Base-by-base conservation (phyloP, 2,797 vertebrate genomes). In the Mormyrops boulengeri region DNA sequence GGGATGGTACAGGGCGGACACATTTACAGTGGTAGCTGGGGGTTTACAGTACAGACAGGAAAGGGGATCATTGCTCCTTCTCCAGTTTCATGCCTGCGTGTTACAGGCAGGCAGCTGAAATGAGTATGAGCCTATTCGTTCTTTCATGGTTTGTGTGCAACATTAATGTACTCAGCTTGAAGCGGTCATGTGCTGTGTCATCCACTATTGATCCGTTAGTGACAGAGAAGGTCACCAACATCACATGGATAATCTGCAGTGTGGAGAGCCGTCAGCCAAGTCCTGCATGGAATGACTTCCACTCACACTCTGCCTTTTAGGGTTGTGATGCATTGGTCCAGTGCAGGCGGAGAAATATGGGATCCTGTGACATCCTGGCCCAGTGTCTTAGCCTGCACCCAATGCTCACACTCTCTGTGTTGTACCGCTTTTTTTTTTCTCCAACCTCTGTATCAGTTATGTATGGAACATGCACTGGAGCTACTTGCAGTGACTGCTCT, bases 211-310 rank as follows among this genome's bases (percentile, higher is more conserved):
- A 89, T 55, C 85, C 17, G 41, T 47, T 26, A 52, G 62, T 85
- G 47, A 55, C 17, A 8, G 47, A 87, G 14, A 53, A 55, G 9
- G 66, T 87, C 34, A 41, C 62, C 11, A 1, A 34, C 34, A 22
- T 89, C 52, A 52, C 30, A 87, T 87, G 62, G 1, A 89, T 89
- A 80, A 38, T 53, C 89, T 77, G 62, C 62, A 80, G 85, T 47
- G 62, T 9, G 22, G 84, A 41, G 47, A 69, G 26, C 47, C 12
- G 34, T 62, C 60, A 6, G 85, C 11, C n/a, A 44, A 55, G 47
- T 69, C 38, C 85, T 85, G n/a, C 19, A 85, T 1, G 44, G 34
- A 73, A 44, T 34, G 19, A 53, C 26, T 30, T 22, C 57, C 41
- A 86, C 44, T 85, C 82, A 62, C 88, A 49, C 88, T 52, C 82